Conservation (phyloP, 2,888 invertebrate genomes). For the Oscheius onirici region DNA sequence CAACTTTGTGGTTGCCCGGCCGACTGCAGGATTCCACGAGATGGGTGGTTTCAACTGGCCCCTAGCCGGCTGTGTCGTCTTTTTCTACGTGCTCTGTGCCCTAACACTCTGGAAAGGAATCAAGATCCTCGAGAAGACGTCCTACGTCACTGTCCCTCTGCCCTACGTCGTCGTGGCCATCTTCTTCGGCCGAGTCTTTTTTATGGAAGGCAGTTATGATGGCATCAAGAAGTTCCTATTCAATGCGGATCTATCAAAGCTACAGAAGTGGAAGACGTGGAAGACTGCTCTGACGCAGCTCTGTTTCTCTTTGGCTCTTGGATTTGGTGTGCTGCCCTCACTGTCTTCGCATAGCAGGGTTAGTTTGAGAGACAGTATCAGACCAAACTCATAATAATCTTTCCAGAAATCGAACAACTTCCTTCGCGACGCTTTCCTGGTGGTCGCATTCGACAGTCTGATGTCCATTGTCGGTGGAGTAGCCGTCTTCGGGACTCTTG, state of each 20-base stretch:
- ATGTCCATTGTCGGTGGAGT: conserved; percentile 54
- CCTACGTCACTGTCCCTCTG: conserved; percentile 42
- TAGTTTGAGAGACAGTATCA: conserved; percentile 54
- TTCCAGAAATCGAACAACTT: conserved; percentile 52
- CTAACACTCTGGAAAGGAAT: conserved; percentile 63
- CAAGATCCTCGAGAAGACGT: conserved; percentile 52
- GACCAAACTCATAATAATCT: conserved; percentile 11
- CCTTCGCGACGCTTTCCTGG: conserved; percentile 58
- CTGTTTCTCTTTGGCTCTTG: conserved; percentile 65
- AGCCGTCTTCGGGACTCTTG: conserved; percentile 56
- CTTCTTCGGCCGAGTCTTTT: conserved; percentile 56
- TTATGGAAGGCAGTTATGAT: conserved; percentile 55
- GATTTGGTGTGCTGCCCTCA: conserved; percentile 60
- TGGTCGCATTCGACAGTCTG: conserved; percentile 57
- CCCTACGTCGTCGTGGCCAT: conserved; percentile 39
- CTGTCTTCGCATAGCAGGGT: conserved; percentile 62
- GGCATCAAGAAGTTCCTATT: conserved; percentile 51
- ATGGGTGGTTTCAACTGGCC: conserved; percentile 54
- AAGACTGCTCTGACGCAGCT: conserved; percentile 59
- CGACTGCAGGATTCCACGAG: conserved; percentile 47
- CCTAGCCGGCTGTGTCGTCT: conserved; percentile 35
- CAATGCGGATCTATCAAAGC: conserved; percentile 42
- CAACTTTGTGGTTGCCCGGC: not conserved
- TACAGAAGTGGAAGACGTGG: conserved; percentile 52
- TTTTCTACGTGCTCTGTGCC: conserved; percentile 54